phyloP scores from a whole-genome alignment of 1,140 invertebrate species.

The Tenebrio molitor region DNA sequence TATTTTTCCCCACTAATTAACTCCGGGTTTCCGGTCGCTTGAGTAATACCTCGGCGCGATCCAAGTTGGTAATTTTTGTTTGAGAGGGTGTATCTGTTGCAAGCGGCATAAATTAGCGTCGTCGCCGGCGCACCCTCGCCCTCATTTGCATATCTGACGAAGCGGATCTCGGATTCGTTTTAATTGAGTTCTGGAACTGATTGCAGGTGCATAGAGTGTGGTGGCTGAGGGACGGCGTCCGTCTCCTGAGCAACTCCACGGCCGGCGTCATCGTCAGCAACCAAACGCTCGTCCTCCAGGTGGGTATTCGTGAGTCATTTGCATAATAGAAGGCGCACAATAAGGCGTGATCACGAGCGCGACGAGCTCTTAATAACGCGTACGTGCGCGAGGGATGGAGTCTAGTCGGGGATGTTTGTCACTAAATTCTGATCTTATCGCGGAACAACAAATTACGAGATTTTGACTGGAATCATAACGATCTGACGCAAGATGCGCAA shows the following conservation, averaged over 20 bases:
- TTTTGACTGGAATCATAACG: conserved; percentile 3
- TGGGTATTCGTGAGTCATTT: conserved; percentile 50
- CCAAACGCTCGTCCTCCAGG: conserved; percentile 65
- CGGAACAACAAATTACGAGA: background rate
- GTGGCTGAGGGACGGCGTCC: conserved; percentile 64
- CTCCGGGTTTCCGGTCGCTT: conserved; percentile 27
- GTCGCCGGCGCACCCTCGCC: conserved; percentile 4
- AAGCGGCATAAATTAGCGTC: conserved; percentile 40
- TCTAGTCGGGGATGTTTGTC: background rate
- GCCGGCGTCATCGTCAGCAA: conserved; percentile 65
- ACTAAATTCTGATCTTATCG: conserved; percentile 7
- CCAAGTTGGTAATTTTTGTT: conserved; percentile 30
- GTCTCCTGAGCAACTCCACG: conserved; percentile 63
- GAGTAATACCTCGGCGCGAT: conserved; percentile 7
- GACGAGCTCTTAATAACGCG: background rate
- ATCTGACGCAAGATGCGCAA: background rate
- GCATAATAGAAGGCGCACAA: conserved; percentile 3
- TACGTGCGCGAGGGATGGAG: background rate
- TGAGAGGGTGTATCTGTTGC: conserved; percentile 29
- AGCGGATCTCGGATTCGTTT: conserved; percentile 23
- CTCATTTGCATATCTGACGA: conserved; percentile 41
- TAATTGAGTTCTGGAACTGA: conserved; percentile 48
- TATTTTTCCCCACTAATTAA: conserved; percentile 16
- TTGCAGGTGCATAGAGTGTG: conserved; percentile 64
- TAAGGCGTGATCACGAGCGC: background rate